Evolutionary conservation across 35 echinoderm and acorn worm genomes (phyloP).

Genomic region (Amphiura filiformis): DNA sequence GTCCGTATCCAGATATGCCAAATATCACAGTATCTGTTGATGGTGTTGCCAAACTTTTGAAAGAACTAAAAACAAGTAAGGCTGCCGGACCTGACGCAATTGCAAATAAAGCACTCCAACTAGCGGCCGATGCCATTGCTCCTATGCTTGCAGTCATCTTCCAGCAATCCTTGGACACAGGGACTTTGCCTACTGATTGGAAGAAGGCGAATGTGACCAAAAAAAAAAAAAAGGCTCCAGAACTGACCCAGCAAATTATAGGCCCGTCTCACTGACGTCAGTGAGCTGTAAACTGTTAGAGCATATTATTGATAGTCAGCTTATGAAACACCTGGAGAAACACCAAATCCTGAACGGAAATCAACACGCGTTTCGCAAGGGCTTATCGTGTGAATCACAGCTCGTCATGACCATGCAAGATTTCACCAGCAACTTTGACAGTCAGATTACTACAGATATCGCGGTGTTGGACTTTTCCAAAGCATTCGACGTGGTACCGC

Average conservation of each 20-base stretch:
- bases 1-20: not conserved
- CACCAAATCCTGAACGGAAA: slow-evolving; percentile 13
- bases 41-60: not conserved
- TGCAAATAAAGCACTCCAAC: not conserved
- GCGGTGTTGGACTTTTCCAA: slow-evolving; percentile 24
- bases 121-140: slow-evolving; percentile 42
- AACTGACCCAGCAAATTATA: slow-evolving; percentile 42
- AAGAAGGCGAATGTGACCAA: slow-evolving; percentile 14
- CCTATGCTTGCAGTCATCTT: slow-evolving; percentile 22
- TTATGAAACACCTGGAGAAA: slow-evolving; percentile 14
- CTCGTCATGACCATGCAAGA: slow-evolving; percentile 32
- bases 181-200: slow-evolving; percentile 41
- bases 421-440: slow-evolving; percentile 15
- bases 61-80: slow-evolving; percentile 14
- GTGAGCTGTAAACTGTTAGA: slow-evolving; percentile 38
- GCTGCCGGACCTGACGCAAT: slow-evolving; percentile 40
- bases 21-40: not conserved
- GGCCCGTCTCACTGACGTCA: slow-evolving; percentile 26
- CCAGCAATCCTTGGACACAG: slow-evolving; percentile 22
- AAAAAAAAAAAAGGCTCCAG: slow-evolving; percentile 44
- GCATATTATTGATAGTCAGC: slow-evolving; percentile 32
- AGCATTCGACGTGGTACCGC: slow-evolving; percentile 36
- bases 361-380: slow-evolving; percentile 39
- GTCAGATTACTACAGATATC: slow-evolving; percentile 12
- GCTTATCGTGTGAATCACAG: slow-evolving; percentile 24